phyloP scores from a whole-genome alignment of 2,888 invertebrate genomes.

The Drosophila diplacantha region DNA sequence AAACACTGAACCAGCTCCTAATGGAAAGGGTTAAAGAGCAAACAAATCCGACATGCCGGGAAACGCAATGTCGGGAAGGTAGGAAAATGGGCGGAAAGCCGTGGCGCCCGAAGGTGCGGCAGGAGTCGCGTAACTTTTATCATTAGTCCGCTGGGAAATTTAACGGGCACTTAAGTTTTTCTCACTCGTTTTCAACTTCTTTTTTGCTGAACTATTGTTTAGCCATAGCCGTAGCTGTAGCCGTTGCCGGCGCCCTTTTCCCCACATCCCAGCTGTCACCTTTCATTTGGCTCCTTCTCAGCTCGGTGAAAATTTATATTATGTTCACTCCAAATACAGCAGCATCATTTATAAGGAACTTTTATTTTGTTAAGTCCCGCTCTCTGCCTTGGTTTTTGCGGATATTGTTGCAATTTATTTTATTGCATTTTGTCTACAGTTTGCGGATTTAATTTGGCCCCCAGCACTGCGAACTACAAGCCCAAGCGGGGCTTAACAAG shows the following conservation, averaged over 20 bases:
- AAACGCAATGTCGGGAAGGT: conserved; percentile 26
- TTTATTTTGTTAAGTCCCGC: conserved; percentile 43
- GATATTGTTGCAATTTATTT: conserved; percentile 73
- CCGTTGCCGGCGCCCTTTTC: conserved; percentile 10
- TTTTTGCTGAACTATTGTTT: conserved; percentile 61
- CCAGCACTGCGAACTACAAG: conserved; percentile 35
- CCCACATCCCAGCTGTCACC: conserved; percentile 56
- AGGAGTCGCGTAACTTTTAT: conserved; percentile 69
- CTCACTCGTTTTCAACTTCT: conserved; percentile 61
- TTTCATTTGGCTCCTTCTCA: conserved; percentile 59
- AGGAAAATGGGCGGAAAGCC: conserved; percentile 7
- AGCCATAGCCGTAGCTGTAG: conserved; percentile 44
- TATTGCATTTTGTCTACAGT: conserved; percentile 67
- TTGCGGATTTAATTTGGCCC: conserved; percentile 66
- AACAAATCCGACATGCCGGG: conserved; percentile 39
- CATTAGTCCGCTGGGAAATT: conserved; percentile 77
- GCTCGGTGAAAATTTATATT: conserved; percentile 63
- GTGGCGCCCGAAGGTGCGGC: conserved; percentile 13
- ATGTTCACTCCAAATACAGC: conserved; percentile 54
- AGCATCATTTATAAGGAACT: conserved; percentile 54
- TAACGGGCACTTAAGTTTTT: conserved; percentile 75
- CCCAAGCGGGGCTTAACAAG: conserved; percentile 52
- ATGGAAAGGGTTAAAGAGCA: conserved; percentile 57
- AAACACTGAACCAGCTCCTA: conserved; percentile 26
- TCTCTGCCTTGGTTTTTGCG: conserved; percentile 39